phyloP scores from a whole-genome alignment of 2,888 invertebrate genomes.

The Eupithecia subumbrata region DNA sequence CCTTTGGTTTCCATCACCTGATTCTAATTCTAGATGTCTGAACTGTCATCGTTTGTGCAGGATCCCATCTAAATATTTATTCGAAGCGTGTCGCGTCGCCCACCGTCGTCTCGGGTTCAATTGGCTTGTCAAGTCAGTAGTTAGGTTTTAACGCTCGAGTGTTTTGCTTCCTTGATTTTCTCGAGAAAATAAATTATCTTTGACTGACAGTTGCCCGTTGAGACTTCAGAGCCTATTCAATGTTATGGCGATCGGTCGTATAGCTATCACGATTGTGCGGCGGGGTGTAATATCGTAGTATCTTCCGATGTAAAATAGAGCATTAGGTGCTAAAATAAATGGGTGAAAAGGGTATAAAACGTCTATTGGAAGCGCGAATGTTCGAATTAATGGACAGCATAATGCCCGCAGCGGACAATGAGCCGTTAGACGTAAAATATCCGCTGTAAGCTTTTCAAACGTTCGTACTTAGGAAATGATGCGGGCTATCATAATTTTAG shows the following conservation, averaged over 20 bases:
- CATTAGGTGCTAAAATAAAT: conserved; percentile 50
- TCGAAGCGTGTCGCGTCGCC: conserved; percentile 12
- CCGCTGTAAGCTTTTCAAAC: conserved; percentile 49
- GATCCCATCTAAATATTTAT: conserved; percentile 12
- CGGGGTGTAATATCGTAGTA: conserved; percentile 30
- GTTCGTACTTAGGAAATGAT: conserved; percentile 37
- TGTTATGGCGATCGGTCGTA: conserved; percentile 27
- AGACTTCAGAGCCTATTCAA: conserved; percentile 20
- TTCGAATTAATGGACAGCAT: conserved; percentile 55
- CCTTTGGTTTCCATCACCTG: conserved; percentile 10
- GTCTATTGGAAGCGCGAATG: conserved; percentile 57
- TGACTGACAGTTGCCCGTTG: conserved; percentile 10
- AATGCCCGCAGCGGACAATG: conserved; percentile 57
- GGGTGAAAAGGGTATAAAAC: conserved; percentile 51
- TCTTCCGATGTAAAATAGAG: conserved; percentile 48
- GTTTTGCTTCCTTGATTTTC: conserved; percentile 14
- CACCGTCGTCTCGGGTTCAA: conserved; percentile 8
- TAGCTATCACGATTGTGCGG: conserved; percentile 31
- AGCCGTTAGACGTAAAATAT: conserved; percentile 55
- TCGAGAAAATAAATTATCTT: conserved; percentile 10
- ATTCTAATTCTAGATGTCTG: conserved; percentile 16
- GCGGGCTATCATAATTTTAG: conserved; percentile 35
- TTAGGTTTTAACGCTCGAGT: conserved; percentile 10
- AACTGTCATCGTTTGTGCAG: conserved; percentile 13
- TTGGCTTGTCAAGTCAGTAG: conserved; percentile 15